Percentiles rank a stretch among this genome's conserved stretches.
phyloP scores from a whole-genome alignment of 2,113 vertebrate genomes.

The Greenwoodochromis staneri region DNA sequence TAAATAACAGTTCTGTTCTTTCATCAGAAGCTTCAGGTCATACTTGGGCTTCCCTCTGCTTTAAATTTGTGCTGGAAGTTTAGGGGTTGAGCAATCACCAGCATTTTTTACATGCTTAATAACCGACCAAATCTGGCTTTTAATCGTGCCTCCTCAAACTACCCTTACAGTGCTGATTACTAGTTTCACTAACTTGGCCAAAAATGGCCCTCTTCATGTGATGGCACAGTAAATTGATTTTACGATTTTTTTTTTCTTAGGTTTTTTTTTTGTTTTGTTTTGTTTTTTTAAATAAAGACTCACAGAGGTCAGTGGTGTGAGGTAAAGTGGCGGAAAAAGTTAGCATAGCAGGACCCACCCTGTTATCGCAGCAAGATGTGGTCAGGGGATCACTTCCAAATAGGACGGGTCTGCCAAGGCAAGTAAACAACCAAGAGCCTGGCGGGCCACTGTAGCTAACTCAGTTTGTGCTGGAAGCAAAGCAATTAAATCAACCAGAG shows the following conservation, averaged over 20 bases:
- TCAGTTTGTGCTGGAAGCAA: slow-evolving; percentile 12
- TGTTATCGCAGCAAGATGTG: slow-evolving; percentile 32
- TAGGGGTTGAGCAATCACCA: neutral
- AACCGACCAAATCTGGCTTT: neutral
- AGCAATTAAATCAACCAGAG: slow-evolving; percentile 3
- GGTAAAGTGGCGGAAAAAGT: slow-evolving; percentile 5
- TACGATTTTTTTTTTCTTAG: neutral
- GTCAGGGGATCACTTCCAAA: slow-evolving; percentile 42
- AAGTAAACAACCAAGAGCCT: slow-evolving; percentile 31
- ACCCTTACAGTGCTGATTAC: neutral
- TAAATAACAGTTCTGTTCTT: neutral
- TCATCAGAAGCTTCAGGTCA: neutral
- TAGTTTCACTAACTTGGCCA: neutral
- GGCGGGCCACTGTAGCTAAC: neutral
- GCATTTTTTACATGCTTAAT: neutral
- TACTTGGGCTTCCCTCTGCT: neutral
- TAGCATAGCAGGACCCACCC: neutral
- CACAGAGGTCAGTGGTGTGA: neutral
- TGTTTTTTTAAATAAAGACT: neutral
- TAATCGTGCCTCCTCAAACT: neutral
- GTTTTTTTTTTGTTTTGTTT: too few species aligned
- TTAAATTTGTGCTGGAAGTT: neutral
- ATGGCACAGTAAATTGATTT: neutral
- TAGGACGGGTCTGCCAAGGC: slow-evolving; percentile 40
- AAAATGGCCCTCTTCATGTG: neutral